These are phyloP conservation scores for Hydroisotoma schaefferi DNA, from an alignment of 2,888 invertebrate genomes.

Conservation along the genomic window DNA sequence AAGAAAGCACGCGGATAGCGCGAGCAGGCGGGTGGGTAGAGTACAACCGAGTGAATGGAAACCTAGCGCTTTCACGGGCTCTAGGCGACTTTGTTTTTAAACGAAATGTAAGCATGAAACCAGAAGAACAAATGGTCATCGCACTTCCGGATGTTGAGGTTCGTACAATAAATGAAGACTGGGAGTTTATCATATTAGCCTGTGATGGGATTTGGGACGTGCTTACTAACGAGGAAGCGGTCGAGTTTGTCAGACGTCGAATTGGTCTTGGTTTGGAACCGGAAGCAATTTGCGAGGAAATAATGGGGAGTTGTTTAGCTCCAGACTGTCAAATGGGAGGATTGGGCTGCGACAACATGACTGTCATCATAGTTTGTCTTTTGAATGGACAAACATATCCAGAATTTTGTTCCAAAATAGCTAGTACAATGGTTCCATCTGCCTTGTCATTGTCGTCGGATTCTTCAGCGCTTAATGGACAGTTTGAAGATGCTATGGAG, in stretches of 20 bases:
- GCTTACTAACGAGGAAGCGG: constrained; percentile 65
- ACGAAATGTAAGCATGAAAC: constrained; percentile 73
- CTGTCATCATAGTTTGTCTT: constrained; percentile 83
- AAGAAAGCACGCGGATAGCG: constrained; percentile 78
- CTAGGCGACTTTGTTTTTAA: constrained; percentile 97
- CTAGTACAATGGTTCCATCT: constrained; percentile 28
- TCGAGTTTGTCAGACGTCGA: constrained; percentile 80
- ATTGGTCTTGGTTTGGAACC: constrained; percentile 81
- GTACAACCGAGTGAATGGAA: constrained; percentile 96
- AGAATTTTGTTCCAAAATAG: constrained; percentile 52
- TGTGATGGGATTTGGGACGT: constrained; percentile 98
- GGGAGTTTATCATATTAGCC: constrained; percentile 94
- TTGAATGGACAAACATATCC: constrained; percentile 59
- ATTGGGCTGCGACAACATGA: constrained; percentile 99
- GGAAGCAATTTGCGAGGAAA: constrained; percentile 90
- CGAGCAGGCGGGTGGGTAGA: constrained; percentile 98
- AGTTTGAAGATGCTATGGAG: constrained; percentile 14
- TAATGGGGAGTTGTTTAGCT: constrained; percentile 91
- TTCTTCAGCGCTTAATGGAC: constrained; percentile 5
- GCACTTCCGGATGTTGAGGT: constrained; percentile 90
- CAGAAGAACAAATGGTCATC: constrained; percentile 97
- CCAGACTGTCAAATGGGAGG: constrained; percentile 97
- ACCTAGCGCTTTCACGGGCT: constrained; percentile 86
- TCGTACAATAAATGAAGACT: constrained; percentile 75
- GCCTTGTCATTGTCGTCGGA: not conserved